A percentile compares a stretch with the other conserved stretches of the same genome.
Evolutionary conservation across 37 sponge, comb jelly and placozoan species (phyloP).

Genomic region (Ianthella basta): DNA sequence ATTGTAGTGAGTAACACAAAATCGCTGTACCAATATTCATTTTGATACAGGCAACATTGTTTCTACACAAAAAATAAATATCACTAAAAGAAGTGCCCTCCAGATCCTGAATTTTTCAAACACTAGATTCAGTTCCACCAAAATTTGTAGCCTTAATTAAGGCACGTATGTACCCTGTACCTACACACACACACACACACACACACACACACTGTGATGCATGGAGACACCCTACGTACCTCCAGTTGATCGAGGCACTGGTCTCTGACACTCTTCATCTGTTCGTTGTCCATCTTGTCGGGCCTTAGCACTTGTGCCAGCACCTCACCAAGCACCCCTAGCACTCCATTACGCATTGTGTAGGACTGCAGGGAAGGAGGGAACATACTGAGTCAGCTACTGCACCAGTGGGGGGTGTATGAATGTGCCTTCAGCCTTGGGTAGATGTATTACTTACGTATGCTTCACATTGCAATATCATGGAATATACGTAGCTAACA

Average conservation of each 20-base stretch:
- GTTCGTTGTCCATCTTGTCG: constrained; percentile 9
- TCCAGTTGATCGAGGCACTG: constrained; percentile 64
- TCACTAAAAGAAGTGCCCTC: too few species aligned
- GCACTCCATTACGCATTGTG: constrained; percentile 87
- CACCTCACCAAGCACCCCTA: constrained; percentile 76
- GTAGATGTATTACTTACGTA: background rate
- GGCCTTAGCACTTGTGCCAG: constrained; percentile 33
- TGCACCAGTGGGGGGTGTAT: background rate
- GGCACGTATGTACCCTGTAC: background rate
- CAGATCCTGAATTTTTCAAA: too few species aligned
- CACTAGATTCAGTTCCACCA: too few species aligned
- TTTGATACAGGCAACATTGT: too few species aligned
- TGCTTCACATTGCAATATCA: background rate
- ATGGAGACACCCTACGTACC: constrained; percentile 32
- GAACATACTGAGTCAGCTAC: background rate
- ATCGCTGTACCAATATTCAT: too few species aligned
- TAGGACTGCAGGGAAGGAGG: constrained; percentile 61
- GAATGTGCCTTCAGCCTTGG: too few species aligned
- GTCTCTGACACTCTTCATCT: constrained; percentile 57
- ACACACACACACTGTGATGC: constrained; percentile 2
- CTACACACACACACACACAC: constrained; percentile 13
- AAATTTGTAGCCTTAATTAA: too few species aligned
- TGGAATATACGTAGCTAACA: background rate
- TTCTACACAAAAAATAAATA: too few species aligned
- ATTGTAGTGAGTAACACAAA: too few species aligned